Evolutionary conservation across 2,113 vertebrate genomes (phyloP), one percentile per base, ranked within the genome.

Genomic region (Macroglossus sobrinus): DNA sequence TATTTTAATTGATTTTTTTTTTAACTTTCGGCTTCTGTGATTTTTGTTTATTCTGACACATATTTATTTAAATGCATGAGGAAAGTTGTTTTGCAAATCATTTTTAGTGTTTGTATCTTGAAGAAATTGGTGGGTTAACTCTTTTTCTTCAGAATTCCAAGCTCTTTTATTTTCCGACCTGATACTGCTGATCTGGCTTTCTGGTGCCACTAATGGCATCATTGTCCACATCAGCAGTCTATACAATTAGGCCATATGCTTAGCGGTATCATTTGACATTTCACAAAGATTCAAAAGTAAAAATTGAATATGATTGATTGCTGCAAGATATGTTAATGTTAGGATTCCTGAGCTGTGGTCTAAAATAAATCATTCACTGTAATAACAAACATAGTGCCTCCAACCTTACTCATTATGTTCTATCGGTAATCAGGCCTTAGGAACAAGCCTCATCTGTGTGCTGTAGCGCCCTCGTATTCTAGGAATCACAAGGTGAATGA

Each of bases 1-100:
- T 98, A 98, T 99, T 99, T 99, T 99, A 99, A 99, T 99, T 99
- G 99, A 99, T 99, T 99, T 99, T 99, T 99, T 75, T 99, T 98
- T 98, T 96, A 98, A 98, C 98, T 99, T 99, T 98, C 92, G 98
- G 98, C 98, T 98, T 97, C 97, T 97, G 98, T 99, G 99, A 99
- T 99, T 99, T 98, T 99, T 97, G 99, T 99, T 99, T 99, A 98
- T 98, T 99, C 96, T 99, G 99, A 99, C 99, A 99, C 98, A 98
- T 99, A 98, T 99, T 99, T 99, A 99, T 99, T 99, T 99, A 99
- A 99, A 99, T 98, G 98, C 98, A 98, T 98, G 98, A 98, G 98
- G 98, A 96, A 98, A 98, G 97, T 97, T 96, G 96, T 98, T 98
- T 97, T 93, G 92, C 97, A 98, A 97, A 98, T 98, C 97, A 97